A percentile compares a stretch with the other conserved stretches of the same genome.
phyloP scores from a whole-genome alignment of 23 tunicate species.

The Diplosoma virens region DNA sequence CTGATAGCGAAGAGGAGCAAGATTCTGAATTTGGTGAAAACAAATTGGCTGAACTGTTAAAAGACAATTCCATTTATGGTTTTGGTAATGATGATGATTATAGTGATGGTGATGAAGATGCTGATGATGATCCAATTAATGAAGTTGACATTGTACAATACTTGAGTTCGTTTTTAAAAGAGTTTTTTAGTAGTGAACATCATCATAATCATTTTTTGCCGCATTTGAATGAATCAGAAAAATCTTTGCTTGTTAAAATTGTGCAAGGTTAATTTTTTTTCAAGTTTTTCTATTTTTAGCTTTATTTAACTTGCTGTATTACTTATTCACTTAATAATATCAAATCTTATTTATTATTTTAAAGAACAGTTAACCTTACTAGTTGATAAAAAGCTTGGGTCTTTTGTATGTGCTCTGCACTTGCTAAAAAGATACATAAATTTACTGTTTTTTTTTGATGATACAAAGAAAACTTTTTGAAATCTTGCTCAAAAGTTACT shows the following conservation, averaged over 20 bases:
- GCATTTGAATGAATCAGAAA: slow-evolving; percentile 54
- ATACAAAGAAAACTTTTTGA: too few relatives aligned
- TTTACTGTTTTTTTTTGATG: too few relatives aligned
- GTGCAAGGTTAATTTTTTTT: neutral
- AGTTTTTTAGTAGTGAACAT: slow-evolving; percentile 45
- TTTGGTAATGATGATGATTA: slow-evolving; percentile 42
- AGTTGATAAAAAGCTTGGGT: too few relatives aligned
- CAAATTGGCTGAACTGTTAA: slow-evolving; percentile 46
- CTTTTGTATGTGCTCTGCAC: too few relatives aligned
- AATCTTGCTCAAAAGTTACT: too few relatives aligned
- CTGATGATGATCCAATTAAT: slow-evolving; percentile 61
- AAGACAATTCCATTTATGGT: slow-evolving; percentile 48
- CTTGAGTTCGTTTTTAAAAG: slow-evolving; percentile 26
- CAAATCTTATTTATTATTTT: too few relatives aligned
- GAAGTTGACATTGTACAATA: slow-evolving; percentile 40
- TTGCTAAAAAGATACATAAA: too few relatives aligned
- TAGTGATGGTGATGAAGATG: slow-evolving; percentile 68
- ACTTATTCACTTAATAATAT: too few relatives aligned
- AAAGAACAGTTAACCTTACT: too few relatives aligned
- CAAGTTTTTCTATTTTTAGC: too few relatives aligned
- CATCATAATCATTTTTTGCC: slow-evolving; percentile 54
- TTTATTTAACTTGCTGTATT: too few relatives aligned
- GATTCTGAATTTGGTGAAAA: slow-evolving; percentile 45
- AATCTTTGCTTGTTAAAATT: slow-evolving; percentile 5
- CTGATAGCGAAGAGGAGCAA: slow-evolving; percentile 56